Percentiles rank a stretch among this genome's conserved stretches.
Conservation (phyloP, 2,113 vertebrate genomes). For the Ammospiza nelsoni region DNA sequence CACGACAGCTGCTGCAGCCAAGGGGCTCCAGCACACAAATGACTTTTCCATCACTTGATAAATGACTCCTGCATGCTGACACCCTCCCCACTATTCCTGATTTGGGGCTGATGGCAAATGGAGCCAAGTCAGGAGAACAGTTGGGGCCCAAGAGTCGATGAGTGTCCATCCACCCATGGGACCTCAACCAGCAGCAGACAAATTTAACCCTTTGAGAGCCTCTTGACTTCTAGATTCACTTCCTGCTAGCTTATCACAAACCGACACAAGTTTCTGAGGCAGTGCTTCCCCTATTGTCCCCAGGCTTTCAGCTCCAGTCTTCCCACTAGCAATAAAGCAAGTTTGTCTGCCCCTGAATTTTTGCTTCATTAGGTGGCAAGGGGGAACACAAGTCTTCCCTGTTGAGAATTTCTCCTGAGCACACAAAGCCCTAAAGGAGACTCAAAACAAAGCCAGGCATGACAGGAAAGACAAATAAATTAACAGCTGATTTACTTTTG, state of each 20-base stretch:
- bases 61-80: neutral
- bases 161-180: neutral
- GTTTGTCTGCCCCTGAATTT: neutral
- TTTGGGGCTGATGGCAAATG: neutral
- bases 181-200: neutral
- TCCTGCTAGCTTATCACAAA: neutral
- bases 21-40: neutral
- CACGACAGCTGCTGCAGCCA: constrained; percentile 3
- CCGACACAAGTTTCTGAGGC: neutral
- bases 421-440: neutral
- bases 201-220: constrained; percentile 6
- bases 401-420: neutral
- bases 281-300: neutral
- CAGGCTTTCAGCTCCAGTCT: neutral
- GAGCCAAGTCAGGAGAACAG: neutral
- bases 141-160: neutral
- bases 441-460: neutral
- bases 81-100: neutral
- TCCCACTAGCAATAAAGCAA: neutral
- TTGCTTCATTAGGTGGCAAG: neutral
- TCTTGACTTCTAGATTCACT: neutral
- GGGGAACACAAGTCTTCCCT: neutral
- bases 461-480: neutral
- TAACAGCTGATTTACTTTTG: neutral
- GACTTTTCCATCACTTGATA: constrained; percentile 12